phyloP scores from a whole-genome alignment of 1,140 invertebrate genomes.

The Tetragnatha versicolor region DNA sequence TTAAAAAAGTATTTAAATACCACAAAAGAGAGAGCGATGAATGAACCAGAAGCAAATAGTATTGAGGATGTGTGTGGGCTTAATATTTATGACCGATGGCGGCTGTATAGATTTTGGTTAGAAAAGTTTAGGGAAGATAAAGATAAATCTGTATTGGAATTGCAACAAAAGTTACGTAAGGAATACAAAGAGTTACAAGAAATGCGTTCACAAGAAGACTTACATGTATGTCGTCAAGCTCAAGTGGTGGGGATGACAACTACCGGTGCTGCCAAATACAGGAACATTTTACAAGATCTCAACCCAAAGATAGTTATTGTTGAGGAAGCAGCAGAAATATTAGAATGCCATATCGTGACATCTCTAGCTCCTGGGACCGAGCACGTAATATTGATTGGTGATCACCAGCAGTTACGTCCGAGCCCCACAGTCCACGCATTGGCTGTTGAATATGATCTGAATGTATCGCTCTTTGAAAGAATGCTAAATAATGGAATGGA shows the following conservation, averaged over 20 bases:
- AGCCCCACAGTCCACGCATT: conserved; percentile 63
- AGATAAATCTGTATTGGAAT: neutral
- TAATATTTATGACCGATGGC: neutral
- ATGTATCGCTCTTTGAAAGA: conserved; percentile 62
- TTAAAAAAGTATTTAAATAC: neutral
- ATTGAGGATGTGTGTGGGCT: conserved; percentile 19
- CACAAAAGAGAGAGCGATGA: conserved; percentile 2
- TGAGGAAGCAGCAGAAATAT: conserved; percentile 86
- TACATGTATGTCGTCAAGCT: neutral
- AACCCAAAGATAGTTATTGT: conserved; percentile 74
- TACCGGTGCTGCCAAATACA: conserved; percentile 75
- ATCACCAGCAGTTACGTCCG: conserved; percentile 67
- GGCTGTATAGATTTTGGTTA: conserved; percentile 38
- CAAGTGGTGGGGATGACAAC: conserved; percentile 78
- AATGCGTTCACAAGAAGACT: conserved; percentile 10
- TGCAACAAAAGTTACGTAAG: neutral
- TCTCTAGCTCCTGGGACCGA: conserved; percentile 75
- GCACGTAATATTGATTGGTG: conserved; percentile 85
- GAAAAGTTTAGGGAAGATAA: neutral
- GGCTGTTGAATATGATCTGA: conserved; percentile 62
- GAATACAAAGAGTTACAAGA: conserved; percentile 12
- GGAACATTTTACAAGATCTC: conserved; percentile 70
- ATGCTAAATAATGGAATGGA: conserved; percentile 55
- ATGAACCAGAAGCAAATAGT: neutral
- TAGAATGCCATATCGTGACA: conserved; percentile 78